A percentile compares a stretch with the other conserved stretches of the same genome.
phyloP scores from a whole-genome alignment of 2,113 vertebrate species.

The Panurus biarmicus region DNA sequence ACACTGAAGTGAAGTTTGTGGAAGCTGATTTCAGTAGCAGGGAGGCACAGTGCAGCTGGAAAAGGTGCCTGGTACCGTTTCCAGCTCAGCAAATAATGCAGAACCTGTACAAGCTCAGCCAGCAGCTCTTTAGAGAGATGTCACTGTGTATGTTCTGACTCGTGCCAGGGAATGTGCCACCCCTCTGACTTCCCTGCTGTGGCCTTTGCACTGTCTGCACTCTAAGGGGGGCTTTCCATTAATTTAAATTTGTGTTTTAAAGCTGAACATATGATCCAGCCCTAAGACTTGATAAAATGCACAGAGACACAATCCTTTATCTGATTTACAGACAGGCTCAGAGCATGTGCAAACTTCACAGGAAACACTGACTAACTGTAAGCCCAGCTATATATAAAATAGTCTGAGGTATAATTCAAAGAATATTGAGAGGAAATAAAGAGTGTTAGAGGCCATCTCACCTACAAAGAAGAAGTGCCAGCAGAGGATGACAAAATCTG shows the following conservation, averaged over 20 bases:
- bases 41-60: not conserved
- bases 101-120: not conserved
- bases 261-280: not conserved
- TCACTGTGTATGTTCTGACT: not conserved
- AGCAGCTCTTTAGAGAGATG: not conserved
- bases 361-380: not conserved
- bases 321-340: not conserved
- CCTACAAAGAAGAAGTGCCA: not conserved
- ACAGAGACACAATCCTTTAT: not conserved
- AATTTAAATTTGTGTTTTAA: not conserved
- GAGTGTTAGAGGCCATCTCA: not conserved
- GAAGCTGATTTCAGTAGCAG: conserved; percentile 15
- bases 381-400: not conserved
- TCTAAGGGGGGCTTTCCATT: not conserved
- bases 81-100: not conserved
- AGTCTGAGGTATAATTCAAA: not conserved
- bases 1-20: not conserved
- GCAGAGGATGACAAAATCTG: not conserved
- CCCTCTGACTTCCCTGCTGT: not conserved
- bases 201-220: not conserved
- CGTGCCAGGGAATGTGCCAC: not conserved
- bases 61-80: not conserved
- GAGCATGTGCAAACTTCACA: not conserved
- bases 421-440: not conserved
- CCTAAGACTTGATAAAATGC: not conserved